phyloP scores from a whole-genome alignment of 2,888 invertebrate genomes.

The Hypomecis punctinalis region DNA sequence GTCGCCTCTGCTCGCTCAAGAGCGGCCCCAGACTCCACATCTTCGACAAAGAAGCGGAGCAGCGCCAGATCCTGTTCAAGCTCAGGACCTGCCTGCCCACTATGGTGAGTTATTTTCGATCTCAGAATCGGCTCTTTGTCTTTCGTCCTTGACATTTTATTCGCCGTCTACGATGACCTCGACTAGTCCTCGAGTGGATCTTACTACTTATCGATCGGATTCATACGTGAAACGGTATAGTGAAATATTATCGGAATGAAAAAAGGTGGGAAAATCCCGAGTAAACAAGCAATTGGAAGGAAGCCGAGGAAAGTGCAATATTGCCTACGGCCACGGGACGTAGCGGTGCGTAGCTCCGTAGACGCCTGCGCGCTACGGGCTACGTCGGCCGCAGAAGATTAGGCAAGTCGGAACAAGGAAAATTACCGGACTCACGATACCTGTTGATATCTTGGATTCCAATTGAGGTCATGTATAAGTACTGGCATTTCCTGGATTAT shows the following conservation, averaged over 20 bases:
- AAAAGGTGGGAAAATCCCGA: slow-evolving; percentile 14
- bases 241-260: not conserved
- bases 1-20: slow-evolving; percentile 89
- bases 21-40: slow-evolving; percentile 88
- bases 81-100: slow-evolving; percentile 88
- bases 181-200: not conserved
- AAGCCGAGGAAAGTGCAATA: slow-evolving; percentile 49
- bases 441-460: slow-evolving; percentile 53
- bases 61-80: slow-evolving; percentile 88
- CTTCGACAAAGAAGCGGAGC: slow-evolving; percentile 90
- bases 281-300: slow-evolving; percentile 49
- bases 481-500: too few species aligned
- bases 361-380: slow-evolving; percentile 79
- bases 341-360: slow-evolving; percentile 69
- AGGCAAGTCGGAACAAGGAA: slow-evolving; percentile 37
- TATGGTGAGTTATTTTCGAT: slow-evolving; percentile 82
- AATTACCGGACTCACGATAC: slow-evolving; percentile 52
- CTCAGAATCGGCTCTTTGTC: slow-evolving; percentile 40
- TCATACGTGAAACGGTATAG: not conserved
- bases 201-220: slow-evolving; percentile 4
- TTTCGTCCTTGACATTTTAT: slow-evolving; percentile 45
- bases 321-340: slow-evolving; percentile 47
- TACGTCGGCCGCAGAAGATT: slow-evolving; percentile 56
- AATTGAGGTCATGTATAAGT: slow-evolving; percentile 2
- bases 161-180: slow-evolving; percentile 28